Conservation (phyloP, 2,113 vertebrate genomes). For the Channa argus region DNA sequence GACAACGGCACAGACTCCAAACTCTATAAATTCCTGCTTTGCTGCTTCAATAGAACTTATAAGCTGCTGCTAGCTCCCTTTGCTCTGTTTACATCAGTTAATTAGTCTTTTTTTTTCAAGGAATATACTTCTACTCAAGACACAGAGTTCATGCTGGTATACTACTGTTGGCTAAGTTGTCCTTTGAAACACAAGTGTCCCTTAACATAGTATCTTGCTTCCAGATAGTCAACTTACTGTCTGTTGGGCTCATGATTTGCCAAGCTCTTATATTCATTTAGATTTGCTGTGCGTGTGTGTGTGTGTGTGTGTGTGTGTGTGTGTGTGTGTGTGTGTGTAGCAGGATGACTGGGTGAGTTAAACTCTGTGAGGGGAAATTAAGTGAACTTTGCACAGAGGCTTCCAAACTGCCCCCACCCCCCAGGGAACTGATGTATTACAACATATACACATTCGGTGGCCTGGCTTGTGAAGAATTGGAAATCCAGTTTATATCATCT, state of each 20-base stretch:
- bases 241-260: conserved; percentile 46
- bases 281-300: conserved; percentile 32
- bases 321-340: background rate
- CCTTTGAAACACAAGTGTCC: conserved; percentile 51
- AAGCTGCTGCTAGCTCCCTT: conserved; percentile 11
- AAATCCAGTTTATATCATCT: conserved; percentile 36
- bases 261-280: conserved; percentile 54
- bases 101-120: conserved; percentile 23
- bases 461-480: conserved; percentile 28
- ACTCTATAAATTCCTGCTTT: conserved; percentile 2
- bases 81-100: conserved; percentile 37
- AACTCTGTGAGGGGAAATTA: conserved; percentile 44
- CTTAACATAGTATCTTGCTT: conserved; percentile 43
- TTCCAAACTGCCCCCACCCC: conserved; percentile 57
- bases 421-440: conserved; percentile 55
- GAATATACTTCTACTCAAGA: conserved; percentile 23
- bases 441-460: conserved; percentile 66
- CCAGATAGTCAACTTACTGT: conserved; percentile 67
- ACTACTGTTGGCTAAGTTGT: conserved; percentile 16
- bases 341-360: background rate
- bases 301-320: conserved; percentile 1
- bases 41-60: conserved; percentile 7
- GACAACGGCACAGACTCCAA: conserved; percentile 33
- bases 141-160: conserved; percentile 18
- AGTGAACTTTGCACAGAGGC: conserved; percentile 65